phyloP scores from a whole-genome alignment of 2,113 vertebrate species.

The Tragelaphus buxtoni region DNA sequence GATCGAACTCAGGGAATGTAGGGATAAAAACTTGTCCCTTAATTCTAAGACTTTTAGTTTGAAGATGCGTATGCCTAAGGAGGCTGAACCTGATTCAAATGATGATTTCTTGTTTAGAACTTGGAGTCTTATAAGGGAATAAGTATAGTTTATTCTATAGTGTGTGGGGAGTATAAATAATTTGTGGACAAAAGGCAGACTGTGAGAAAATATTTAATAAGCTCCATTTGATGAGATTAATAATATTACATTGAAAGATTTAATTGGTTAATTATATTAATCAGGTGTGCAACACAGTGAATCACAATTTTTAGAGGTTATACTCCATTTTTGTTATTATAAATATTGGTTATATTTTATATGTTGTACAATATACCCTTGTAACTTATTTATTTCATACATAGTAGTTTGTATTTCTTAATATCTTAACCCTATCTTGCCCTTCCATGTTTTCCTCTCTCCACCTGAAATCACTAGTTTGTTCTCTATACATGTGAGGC shows the following conservation, averaged over 20 bases:
- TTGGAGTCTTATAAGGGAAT: background rate
- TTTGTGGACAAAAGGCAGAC: background rate
- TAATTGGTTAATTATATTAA: background rate
- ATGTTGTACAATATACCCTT: background rate
- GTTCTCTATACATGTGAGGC: background rate
- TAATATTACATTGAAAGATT: background rate
- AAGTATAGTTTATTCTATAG: background rate
- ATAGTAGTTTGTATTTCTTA: background rate
- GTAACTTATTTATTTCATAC: background rate
- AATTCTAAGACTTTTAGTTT: background rate
- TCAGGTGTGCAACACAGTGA: background rate
- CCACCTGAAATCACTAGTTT: background rate
- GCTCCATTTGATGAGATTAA: background rate
- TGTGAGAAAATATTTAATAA: background rate
- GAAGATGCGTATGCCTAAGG: background rate
- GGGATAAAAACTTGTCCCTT: background rate
- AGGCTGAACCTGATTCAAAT: background rate
- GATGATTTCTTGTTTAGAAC: background rate
- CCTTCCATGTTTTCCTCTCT: background rate
- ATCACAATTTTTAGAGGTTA: background rate
- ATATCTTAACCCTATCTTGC: background rate
- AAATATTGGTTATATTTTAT: background rate
- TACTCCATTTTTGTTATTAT: background rate
- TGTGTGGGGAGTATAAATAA: background rate
- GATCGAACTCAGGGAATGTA: background rate